Evolutionary conservation across 1,140 invertebrate genomes (phyloP), one percentile per base, ranked within the genome.

Genomic region (Drosophila busckii): DNA sequence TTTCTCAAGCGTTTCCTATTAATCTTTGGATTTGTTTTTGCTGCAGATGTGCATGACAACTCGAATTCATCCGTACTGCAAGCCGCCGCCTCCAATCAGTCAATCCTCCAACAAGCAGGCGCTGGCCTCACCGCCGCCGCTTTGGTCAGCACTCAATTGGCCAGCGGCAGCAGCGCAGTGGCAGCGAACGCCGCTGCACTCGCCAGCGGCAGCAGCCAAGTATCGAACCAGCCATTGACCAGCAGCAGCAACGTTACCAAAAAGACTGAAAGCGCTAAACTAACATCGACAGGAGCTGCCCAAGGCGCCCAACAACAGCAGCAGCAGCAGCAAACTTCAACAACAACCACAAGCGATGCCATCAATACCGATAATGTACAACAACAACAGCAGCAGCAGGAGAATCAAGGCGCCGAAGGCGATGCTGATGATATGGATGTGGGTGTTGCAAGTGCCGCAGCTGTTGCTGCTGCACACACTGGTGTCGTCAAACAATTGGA

Each of bases 41-140:
- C 60, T 62, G 6, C 37, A 86, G 89, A 90, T 73, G 87, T 88
- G 58, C 88, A 90, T 61, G 89, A 89, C 56, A 88, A 88, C 62
- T 89, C 89, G 65, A 89, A 89, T 73, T 89, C 89, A 55, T 89
- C 89, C 52, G 84, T 86, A 67, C 49, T 82, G 38, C 62, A 83
- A 75, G 65, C 62, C 52, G 69, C 52, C 60, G 71, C 68, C 56
- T 85, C 82, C 66, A 85, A 84, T 88, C 89, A 88, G 88, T 88
- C 87, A 88, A 88, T 87, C 88, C 87, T 83, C 71, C 68, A 84
- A 60, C 84, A 89, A 87, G 85, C 86, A 66, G 83, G 68, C 59
- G 76, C 76, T 80, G 68, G 73, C 37, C 42, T 80, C 19, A 69
- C 89, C 80, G 88, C 87, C 60, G 68, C 84, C 41, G 71, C 80